These are phyloP conservation scores for Leuciscus waleckii DNA, from an alignment of 2,797 vertebrate genomes.

Conservation along the genomic window DNA sequence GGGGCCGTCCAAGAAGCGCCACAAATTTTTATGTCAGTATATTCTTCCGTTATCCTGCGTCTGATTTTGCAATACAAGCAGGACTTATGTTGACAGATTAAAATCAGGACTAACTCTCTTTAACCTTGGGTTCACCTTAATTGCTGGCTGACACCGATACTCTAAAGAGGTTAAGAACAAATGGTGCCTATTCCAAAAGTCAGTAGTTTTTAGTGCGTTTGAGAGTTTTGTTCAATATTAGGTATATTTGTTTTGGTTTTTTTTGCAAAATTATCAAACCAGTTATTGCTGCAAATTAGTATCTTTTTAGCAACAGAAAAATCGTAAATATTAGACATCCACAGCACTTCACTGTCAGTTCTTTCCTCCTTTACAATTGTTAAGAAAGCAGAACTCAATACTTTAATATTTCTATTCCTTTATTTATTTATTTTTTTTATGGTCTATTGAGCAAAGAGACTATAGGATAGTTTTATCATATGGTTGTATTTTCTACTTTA, in stretches of 20 bases:
- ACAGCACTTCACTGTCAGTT: neutral
- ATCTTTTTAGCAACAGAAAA: neutral
- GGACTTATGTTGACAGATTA: constrained; percentile 78
- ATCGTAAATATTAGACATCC: neutral
- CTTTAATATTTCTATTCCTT: neutral
- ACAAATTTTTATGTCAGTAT: neutral
- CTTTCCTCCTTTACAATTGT: neutral
- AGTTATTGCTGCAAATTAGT: neutral
- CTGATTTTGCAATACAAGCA: constrained; percentile 82
- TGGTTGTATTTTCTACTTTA: constrained; percentile 29
- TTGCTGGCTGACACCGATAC: constrained; percentile 83
- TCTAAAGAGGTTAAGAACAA: constrained; percentile 71
- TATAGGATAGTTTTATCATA: neutral
- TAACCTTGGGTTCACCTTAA: constrained; percentile 86
- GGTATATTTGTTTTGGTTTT: neutral
- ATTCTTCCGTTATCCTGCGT: constrained; percentile 62
- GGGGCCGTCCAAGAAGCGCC: neutral
- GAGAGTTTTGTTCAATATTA: constrained; percentile 54
- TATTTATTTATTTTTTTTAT: neutral
- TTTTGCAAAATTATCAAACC: constrained; percentile 65
- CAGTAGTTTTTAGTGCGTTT: constrained; percentile 59
- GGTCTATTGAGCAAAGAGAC: neutral
- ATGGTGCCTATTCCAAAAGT: constrained; percentile 77
- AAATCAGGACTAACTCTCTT: constrained; percentile 81
- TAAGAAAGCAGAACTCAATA: neutral